Conservation (phyloP, 64 coral and sea anemone genomes). For the Pachyseris speciosa region DNA sequence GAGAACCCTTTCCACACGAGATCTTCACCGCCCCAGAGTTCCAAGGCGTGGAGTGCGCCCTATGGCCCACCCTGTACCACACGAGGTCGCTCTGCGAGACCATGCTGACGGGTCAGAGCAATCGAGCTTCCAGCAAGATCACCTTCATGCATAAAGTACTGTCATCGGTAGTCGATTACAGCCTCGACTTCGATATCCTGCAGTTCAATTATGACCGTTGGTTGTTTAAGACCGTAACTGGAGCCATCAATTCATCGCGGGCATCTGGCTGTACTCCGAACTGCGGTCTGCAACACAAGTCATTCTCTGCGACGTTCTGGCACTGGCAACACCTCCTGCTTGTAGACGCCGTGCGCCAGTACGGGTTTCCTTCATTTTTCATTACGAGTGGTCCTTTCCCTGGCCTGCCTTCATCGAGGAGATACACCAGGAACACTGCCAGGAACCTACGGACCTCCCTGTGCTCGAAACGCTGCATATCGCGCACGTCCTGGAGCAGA, state of each 20-base stretch:
- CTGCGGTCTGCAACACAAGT: conserved; percentile 30
- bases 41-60: conserved; percentile 40
- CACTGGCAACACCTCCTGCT: conserved; percentile 45
- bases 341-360: conserved; percentile 18
- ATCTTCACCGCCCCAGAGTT: neutral
- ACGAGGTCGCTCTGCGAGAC: neutral
- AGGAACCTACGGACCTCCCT: no score
- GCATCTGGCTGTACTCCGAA: neutral
- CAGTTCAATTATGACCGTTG: conserved; percentile 65
- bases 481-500: no score
- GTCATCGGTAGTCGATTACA: neutral
- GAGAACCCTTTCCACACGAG: no score
- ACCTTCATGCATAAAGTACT: no score
- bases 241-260: neutral
- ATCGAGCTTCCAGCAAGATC: no score
- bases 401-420: no score
- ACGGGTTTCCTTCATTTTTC: conserved; percentile 13
- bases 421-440: no score
- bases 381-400: conserved; percentile 12
- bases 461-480: no score
- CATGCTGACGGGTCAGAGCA: neutral
- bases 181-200: neutral
- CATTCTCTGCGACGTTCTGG: conserved; percentile 55
- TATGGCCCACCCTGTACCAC: conserved; percentile 63
- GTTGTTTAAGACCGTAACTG: conserved; percentile 48